Base-by-base conservation (phyloP, 2,797 vertebrate genomes). In the Falco cherrug region DNA sequence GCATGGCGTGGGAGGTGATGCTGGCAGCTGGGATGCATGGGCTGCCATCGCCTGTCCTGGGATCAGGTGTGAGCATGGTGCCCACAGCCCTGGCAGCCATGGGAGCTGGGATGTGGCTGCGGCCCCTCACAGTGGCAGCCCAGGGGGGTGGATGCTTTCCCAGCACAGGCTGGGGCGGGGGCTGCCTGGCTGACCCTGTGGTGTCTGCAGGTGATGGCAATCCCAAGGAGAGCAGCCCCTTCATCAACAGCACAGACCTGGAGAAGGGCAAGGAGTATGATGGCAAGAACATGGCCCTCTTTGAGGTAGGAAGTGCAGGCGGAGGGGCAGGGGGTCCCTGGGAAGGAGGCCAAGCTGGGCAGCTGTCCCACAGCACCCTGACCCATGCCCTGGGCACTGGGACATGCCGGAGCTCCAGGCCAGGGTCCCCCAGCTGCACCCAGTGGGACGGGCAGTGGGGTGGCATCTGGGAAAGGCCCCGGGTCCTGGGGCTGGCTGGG, bases 151-250 rank as follows among this genome's bases (percentile, higher is more conserved):
- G 48, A 2, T 11, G 13, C 9, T 63, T 39, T 73, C 14, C 26
- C 1, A 5, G 21, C 1, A 4, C 5, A 20, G 68, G 35, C 9
- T 41, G 29, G 11, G 54, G 24, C 9, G 1, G 43, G 45, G 37
- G 24, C 28, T 92, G 65, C 35, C 48, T 41, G 39, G 6, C 65
- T 94, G 84, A 92, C 67, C 39, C 4, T 0, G 25, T 3, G 41
- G 20, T 83, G 50, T 96, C 97, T 82, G 16, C 97, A 99, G 99
- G 99, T 10, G 99, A 99, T 98, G 99, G 99, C 95, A 99, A 99
- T 96, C 99, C 99, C 91, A 99, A 99, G 98, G 99, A 99, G 97
- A 99, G 99, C 98, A 99, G 99, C 92, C 99, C 99, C 50, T 99
- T 99, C 98, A 99, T 99, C 98, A 99, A 99, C 98, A 99, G 99